phyloP scores from a whole-genome alignment of 2,113 vertebrate species.

The Rhizomys pruinosus region DNA sequence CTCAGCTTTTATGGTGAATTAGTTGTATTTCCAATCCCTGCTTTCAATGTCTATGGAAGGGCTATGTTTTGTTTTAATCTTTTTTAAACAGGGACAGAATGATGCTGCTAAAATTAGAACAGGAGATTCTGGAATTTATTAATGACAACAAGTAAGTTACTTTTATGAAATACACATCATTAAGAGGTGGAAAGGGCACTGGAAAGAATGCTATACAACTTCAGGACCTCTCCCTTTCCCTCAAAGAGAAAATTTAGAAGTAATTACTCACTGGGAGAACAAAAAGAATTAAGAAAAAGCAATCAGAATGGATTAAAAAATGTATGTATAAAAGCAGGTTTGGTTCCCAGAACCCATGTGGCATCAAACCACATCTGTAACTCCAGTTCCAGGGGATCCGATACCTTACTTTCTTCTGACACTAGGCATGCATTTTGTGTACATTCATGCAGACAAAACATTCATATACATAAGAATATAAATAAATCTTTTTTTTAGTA shows the following conservation, averaged over 20 bases:
- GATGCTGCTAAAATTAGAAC: slow-evolving; percentile 99
- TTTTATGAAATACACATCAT: slow-evolving; percentile 43
- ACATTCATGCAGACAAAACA: no score
- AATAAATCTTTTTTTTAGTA: no score
- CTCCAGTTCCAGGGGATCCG: no score
- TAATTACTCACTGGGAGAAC: slow-evolving; percentile 26
- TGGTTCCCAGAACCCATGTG: no score
- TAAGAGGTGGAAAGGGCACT: slow-evolving; percentile 60
- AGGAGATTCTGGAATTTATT: slow-evolving; percentile 99
- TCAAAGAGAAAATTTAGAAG: slow-evolving; percentile 60
- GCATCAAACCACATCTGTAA: no score
- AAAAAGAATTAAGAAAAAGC: slow-evolving; percentile 36
- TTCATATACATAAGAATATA: no score
- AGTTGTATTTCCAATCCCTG: neutral
- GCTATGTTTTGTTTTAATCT: slow-evolving; percentile 65
- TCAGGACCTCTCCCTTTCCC: slow-evolving; percentile 27
- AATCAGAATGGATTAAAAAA: slow-evolving; percentile 49
- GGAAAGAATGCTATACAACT: slow-evolving; percentile 56
- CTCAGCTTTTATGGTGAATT: neutral
- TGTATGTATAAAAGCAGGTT: neutral
- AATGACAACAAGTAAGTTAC: slow-evolving; percentile 96
- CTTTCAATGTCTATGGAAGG: slow-evolving; percentile 54
- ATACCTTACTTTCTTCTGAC: no score
- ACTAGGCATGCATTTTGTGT: no score
- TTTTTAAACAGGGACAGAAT: slow-evolving; percentile 94